Conservation (phyloP, 2,797 vertebrate genomes). For the Spea hammondii region DNA sequence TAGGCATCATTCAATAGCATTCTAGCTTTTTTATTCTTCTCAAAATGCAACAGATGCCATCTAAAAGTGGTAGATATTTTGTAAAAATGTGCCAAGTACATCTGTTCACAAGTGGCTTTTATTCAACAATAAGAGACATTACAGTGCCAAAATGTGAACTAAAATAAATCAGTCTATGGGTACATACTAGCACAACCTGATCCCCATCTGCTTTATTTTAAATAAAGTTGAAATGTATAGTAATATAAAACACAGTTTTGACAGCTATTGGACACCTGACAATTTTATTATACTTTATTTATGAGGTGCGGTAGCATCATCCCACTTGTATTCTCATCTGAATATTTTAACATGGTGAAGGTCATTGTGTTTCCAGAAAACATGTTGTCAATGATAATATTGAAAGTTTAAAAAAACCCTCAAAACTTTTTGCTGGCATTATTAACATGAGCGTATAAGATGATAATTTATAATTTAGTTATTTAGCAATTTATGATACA, state of each 20-base stretch:
- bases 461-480: too few species aligned
- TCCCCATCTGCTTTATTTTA: conserved; percentile 3
- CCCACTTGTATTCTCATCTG: too few species aligned
- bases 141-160: conserved; percentile 32
- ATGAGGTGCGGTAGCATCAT: too few species aligned
- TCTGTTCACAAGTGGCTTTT: conserved; percentile 43
- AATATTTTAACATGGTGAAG: neutral
- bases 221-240: neutral
- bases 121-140: conserved; percentile 35
- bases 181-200: conserved; percentile 19
- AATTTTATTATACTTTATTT: neutral
- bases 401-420: neutral
- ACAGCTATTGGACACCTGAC: neutral
- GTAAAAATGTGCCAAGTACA: conserved; percentile 40
- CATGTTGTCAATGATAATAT: neutral
- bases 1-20: conserved; percentile 14
- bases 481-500: too few species aligned
- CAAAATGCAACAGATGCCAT: conserved; percentile 38
- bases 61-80: conserved; percentile 29
- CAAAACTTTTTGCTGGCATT: too few species aligned
- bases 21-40: conserved; percentile 22
- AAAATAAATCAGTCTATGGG: conserved; percentile 30
- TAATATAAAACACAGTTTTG: neutral
- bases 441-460: too few species aligned
- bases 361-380: neutral